These are phyloP conservation scores for Cygnus olor DNA, from an alignment of 2,797 vertebrate genomes.

Conservation along the genomic window DNA sequence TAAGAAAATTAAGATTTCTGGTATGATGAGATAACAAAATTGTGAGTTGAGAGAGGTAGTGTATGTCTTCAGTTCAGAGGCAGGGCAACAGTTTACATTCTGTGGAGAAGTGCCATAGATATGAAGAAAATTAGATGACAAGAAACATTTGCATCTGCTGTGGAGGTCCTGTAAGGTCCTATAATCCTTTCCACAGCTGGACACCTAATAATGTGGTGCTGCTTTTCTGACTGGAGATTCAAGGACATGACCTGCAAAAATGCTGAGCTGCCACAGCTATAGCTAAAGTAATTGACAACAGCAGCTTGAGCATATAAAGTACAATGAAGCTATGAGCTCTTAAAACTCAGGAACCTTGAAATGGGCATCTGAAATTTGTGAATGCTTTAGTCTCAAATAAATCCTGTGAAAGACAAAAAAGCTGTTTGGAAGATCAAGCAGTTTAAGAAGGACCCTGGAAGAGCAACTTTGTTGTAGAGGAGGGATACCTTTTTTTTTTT, in stretches of 20 bases:
- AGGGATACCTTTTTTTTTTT: not conserved
- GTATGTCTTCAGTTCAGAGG: not conserved
- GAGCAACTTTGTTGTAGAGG: not conserved
- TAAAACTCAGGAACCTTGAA: not conserved
- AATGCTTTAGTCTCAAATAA: not conserved
- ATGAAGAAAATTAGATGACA: not conserved
- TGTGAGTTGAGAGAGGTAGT: not conserved
- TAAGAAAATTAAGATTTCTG: not conserved
- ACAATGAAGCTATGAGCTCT: not conserved
- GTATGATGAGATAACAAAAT: not conserved
- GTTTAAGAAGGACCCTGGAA: not conserved
- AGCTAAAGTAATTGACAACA: not conserved
- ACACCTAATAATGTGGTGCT: not conserved
- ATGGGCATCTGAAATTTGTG: not conserved
- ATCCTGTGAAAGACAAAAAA: not conserved
- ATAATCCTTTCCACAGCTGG: not conserved
- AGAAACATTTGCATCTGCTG: not conserved
- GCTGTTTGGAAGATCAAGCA: not conserved
- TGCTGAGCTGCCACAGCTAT: not conserved
- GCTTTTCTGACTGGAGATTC: not conserved
- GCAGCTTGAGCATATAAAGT: not conserved
- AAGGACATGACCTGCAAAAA: not conserved
- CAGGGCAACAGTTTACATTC: not conserved
- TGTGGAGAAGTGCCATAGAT: not conserved
- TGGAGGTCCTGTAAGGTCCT: not conserved